These are phyloP conservation scores for Hippocampus mohnikei DNA, from an alignment of 2,113 vertebrate species.

Conservation along the genomic window DNA sequence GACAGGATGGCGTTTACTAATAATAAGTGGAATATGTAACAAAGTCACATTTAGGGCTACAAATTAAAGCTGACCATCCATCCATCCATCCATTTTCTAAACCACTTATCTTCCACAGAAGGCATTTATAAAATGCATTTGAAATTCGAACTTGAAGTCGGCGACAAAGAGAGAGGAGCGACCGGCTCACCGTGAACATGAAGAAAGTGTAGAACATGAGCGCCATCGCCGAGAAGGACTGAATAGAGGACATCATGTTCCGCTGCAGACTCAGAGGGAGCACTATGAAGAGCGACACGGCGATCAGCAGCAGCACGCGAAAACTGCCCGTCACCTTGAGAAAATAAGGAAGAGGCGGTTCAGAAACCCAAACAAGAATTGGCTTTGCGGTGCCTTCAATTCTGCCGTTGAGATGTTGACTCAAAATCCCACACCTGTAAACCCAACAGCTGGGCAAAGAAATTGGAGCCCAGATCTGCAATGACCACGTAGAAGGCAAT, in stretches of 20 bases:
- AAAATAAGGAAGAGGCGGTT: background rate
- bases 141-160: too few relatives aligned
- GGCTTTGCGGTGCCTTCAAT: background rate
- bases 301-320: slow-evolving; percentile 82
- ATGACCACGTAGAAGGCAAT: slow-evolving; percentile 98
- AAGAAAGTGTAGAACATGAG: slow-evolving; percentile 93
- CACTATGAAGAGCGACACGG: slow-evolving; percentile 87
- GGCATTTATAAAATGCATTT: too few relatives aligned
- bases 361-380: background rate
- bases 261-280: slow-evolving; percentile 94
- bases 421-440: slow-evolving; percentile 76
- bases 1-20: background rate
- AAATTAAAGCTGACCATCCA: background rate
- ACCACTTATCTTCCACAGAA: background rate
- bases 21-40: background rate
- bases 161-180: background rate
- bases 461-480: slow-evolving; percentile 91
- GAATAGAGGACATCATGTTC: slow-evolving; percentile 97
- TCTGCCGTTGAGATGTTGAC: background rate
- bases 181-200: slow-evolving; percentile 91
- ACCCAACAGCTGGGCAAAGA: slow-evolving; percentile 88
- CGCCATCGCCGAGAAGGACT: slow-evolving; percentile 98
- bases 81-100: too few relatives aligned
- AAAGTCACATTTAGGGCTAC: background rate
- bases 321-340: slow-evolving; percentile 81